Evolutionary conservation across 2,113 vertebrate genomes (phyloP).

Genomic region (Polypterus bichir): DNA sequence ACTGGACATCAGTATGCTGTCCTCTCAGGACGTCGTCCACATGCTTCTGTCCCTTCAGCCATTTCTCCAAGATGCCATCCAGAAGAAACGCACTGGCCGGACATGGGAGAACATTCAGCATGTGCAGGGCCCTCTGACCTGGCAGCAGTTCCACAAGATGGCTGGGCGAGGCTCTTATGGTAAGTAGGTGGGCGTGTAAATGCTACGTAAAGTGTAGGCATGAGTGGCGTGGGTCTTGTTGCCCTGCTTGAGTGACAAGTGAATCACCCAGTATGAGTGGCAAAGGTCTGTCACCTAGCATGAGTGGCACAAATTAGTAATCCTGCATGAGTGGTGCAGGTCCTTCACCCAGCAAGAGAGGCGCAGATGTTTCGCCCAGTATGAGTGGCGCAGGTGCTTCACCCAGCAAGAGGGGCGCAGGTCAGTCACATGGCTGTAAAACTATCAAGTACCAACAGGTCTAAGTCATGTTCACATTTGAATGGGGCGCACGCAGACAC

Average conservation of each 20-base stretch:
- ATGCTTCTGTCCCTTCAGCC: conserved; percentile 92
- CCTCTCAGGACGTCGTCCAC: conserved; percentile 90
- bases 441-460: no score
- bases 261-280: no score
- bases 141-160: conserved; percentile 98
- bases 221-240: no score
- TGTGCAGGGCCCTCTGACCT: conserved; percentile 91
- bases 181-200: conserved; percentile 21
- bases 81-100: conserved; percentile 89
- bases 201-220: no score
- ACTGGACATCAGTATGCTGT: conserved; percentile 85
- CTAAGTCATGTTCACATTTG: no score
- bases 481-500: no score
- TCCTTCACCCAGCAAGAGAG: not conserved
- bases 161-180: conserved; percentile 90
- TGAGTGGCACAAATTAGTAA: no score
- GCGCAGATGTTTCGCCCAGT: not conserved
- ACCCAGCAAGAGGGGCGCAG: no score
- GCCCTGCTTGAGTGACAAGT: no score
- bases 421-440: no score
- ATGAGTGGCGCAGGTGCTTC: not conserved
- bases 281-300: no score
- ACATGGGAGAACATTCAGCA: conserved; percentile 98
- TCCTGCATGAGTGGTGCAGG: not conserved
- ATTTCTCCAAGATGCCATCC: conserved; percentile 91